Base-by-base conservation (phyloP, 1,140 invertebrate species). In the Conus betulinus region DNA sequence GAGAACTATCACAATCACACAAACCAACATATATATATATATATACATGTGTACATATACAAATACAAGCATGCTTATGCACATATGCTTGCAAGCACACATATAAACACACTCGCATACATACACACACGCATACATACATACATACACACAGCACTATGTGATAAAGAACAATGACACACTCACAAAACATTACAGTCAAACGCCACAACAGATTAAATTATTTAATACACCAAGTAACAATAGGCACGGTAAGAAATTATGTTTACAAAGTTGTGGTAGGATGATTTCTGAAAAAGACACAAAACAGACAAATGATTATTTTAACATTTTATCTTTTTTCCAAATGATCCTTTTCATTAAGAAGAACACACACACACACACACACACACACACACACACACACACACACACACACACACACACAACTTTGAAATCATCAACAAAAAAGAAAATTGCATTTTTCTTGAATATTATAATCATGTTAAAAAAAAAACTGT, bases 331-430 rank as follows among this genome's bases (percentile, higher is more conserved):
- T 78, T 78, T 39, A 39, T 51, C 11, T 39, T 10, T 39, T 39
- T 51, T 39, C 8, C 11, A 78, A 74, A 39, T 39, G 39, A 63
- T 63, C 4, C 17, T 63, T 63, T 63, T 63, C 60, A 63, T 11
- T 13, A 20, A 20, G 4, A 63, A 63, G 60, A 63, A 39, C 74
- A 78, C 74, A 78, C 74, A 78, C 74, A 78, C 74, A 78, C 74
- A 78, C 74, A 78, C 74, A 78, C 74, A 78, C 74, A 78, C 39
- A 39, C 39, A 39, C 39, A 39, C 39, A 78, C 74, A 78, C 13
- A 78, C 74, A 78, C n/a, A n/a, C 74, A 78, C 74, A 78, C 74
- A 78, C 15, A 78, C 74, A 78, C 15, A 78, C 74, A 78, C 74
- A 78, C 13, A 78, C 74, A 78, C 74, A 78, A 78, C 39, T 39